A percentile compares a stretch with the other conserved stretches of the same genome.
Evolutionary conservation across 2,888 invertebrate species (phyloP).

Genomic region (Pterobdella sp.): DNA sequence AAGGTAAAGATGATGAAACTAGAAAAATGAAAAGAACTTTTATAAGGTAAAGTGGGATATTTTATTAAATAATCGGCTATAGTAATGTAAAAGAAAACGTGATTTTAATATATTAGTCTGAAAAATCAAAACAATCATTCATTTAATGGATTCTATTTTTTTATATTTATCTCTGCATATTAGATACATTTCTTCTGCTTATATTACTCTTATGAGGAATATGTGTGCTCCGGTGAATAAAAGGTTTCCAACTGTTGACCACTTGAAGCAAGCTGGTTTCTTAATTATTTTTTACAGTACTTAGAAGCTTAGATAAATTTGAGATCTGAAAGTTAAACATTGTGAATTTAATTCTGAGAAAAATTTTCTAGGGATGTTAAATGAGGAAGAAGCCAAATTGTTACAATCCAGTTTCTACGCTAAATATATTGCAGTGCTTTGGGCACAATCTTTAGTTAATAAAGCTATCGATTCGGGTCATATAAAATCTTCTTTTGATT

Average conservation of each 20-base stretch:
- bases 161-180: background rate
- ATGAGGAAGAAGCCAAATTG: background rate
- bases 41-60: no score
- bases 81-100: no score
- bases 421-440: conserved; percentile 8
- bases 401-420: background rate
- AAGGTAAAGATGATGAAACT: conserved; percentile 17
- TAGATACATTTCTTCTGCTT: conserved; percentile 19
- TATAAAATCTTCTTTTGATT: conserved; percentile 12
- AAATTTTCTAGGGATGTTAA: conserved; percentile 14
- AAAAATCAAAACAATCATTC: background rate
- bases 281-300: no score
- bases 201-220: conserved; percentile 6
- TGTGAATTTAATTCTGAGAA: no score
- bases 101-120: background rate
- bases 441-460: conserved; percentile 10
- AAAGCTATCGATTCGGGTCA: background rate
- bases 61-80: no score
- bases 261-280: conserved; percentile 17
- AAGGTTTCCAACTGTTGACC: conserved; percentile 23
- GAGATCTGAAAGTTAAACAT: no score
- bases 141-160: background rate
- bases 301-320: no score
- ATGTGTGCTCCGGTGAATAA: conserved; percentile 21
- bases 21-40: conserved; percentile 13